phyloP scores from a whole-genome alignment of 2,888 invertebrate genomes.

The Thysanoteuthis rhombus region DNA sequence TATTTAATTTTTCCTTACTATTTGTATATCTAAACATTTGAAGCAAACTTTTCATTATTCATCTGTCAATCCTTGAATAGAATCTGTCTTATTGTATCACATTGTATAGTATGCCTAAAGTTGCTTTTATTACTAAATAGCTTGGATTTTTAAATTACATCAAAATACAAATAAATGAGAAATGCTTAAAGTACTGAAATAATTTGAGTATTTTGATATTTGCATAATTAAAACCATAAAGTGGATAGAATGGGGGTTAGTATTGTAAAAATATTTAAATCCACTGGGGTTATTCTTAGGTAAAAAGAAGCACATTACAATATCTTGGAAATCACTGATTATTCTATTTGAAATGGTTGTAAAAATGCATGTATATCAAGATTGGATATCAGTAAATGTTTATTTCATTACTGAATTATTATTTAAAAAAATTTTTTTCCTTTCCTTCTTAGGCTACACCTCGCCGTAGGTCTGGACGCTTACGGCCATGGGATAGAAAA shows the following conservation, averaged over 20 bases:
- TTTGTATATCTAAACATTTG: no score
- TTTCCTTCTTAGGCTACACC: neutral
- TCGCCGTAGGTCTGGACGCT: slow-evolving; percentile 20
- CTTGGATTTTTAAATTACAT: neutral
- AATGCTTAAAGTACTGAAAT: neutral
- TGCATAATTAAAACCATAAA: neutral
- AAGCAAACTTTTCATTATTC: no score
- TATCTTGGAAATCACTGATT: neutral
- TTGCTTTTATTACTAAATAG: no score
- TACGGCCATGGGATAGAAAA: slow-evolving; percentile 16
- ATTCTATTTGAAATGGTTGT: neutral
- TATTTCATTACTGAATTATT: neutral
- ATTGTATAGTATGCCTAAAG: no score
- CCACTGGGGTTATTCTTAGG: neutral
- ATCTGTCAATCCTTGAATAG: no score
- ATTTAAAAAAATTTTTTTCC: no score
- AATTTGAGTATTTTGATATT: neutral
- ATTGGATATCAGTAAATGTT: no score
- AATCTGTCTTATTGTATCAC: no score
- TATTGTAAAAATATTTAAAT: neutral
- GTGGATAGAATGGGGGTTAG: neutral
- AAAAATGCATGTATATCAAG: neutral
- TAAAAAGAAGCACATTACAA: no score
- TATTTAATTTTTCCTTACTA: no score
- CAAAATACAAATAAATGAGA: neutral